A percentile compares a stretch with the other conserved stretches of the same genome.
These are phyloP conservation scores for Timema podura DNA, from an alignment of 2,888 invertebrate genomes.

Conservation along the genomic window DNA sequence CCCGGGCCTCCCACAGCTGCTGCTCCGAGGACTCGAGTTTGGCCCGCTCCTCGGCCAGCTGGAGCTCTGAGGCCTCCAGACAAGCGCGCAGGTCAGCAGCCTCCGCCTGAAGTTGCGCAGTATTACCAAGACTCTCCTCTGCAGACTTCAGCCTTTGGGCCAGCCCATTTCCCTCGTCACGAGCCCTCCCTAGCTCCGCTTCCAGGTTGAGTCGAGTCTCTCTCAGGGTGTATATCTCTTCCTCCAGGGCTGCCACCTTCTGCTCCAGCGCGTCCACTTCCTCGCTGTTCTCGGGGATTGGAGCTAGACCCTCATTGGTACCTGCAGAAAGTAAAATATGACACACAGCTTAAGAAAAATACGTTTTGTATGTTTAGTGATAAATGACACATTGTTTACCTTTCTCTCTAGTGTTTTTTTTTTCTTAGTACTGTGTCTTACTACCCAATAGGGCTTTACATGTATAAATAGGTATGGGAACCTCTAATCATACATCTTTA, in stretches of 20 bases:
- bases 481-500: too few species aligned
- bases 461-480: too few species aligned
- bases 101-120: slow-evolving; percentile 49
- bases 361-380: too few species aligned
- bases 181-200: slow-evolving; percentile 39
- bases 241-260: slow-evolving; percentile 39
- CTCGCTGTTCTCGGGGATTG: slow-evolving; percentile 43
- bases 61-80: too few species aligned
- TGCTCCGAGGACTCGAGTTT: not conserved
- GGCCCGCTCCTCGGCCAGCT: too few species aligned
- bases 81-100: not conserved
- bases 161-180: slow-evolving; percentile 30
- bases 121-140: slow-evolving; percentile 49
- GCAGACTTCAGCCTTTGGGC: slow-evolving; percentile 41
- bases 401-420: too few species aligned
- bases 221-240: slow-evolving; percentile 42
- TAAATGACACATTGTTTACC: too few species aligned
- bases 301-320: slow-evolving; percentile 40
- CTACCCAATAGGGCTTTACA: too few species aligned
- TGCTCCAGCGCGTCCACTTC: slow-evolving; percentile 40
- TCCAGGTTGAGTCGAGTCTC: slow-evolving; percentile 48
- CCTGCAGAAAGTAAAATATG: too few species aligned
- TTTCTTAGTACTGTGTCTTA: too few species aligned
- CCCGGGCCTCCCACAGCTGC: not conserved
- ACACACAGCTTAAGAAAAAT: too few species aligned